Conservation (phyloP, 2,888 invertebrate species). For the Cryptophagus acutangulus region DNA sequence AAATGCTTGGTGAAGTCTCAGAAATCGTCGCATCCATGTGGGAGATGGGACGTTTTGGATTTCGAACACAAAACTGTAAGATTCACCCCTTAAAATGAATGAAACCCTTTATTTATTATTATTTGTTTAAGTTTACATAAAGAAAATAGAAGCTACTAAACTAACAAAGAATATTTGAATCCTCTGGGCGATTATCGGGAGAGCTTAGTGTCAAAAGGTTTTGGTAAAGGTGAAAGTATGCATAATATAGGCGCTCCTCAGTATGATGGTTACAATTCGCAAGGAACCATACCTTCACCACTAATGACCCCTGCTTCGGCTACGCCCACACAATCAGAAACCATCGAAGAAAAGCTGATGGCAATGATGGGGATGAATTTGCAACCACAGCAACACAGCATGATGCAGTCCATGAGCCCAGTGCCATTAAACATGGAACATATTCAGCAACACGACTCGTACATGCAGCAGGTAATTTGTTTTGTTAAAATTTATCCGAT, state of each 20-base stretch:
- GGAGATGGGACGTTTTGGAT: constrained; percentile 93
- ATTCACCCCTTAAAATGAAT: neutral
- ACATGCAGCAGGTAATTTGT: constrained; percentile 51
- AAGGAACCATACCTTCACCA: constrained; percentile 49
- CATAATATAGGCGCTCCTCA: constrained; percentile 29
- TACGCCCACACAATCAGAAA: constrained; percentile 42
- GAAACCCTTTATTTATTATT: constrained; percentile 1
- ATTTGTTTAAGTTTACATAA: constrained; percentile 79
- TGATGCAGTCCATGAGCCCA: constrained; percentile 49
- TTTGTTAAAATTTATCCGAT: no score
- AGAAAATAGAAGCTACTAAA: constrained; percentile 94
- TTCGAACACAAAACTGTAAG: constrained; percentile 91
- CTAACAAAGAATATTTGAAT: constrained; percentile 94
- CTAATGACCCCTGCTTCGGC: constrained; percentile 46
- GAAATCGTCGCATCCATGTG: constrained; percentile 98
- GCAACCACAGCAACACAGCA: constrained; percentile 40
- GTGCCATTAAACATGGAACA: constrained; percentile 45
- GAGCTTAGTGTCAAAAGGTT: constrained; percentile 74
- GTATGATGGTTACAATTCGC: constrained; percentile 48
- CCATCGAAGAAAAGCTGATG: constrained; percentile 49
- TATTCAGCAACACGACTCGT: constrained; percentile 46
- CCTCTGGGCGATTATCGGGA: constrained; percentile 91
- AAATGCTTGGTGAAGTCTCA: constrained; percentile 94
- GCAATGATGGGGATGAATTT: constrained; percentile 45
- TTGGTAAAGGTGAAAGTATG: constrained; percentile 50